phyloP scores from a whole-genome alignment of 2,888 invertebrate species.

The Pristionchus fissidentatus region DNA sequence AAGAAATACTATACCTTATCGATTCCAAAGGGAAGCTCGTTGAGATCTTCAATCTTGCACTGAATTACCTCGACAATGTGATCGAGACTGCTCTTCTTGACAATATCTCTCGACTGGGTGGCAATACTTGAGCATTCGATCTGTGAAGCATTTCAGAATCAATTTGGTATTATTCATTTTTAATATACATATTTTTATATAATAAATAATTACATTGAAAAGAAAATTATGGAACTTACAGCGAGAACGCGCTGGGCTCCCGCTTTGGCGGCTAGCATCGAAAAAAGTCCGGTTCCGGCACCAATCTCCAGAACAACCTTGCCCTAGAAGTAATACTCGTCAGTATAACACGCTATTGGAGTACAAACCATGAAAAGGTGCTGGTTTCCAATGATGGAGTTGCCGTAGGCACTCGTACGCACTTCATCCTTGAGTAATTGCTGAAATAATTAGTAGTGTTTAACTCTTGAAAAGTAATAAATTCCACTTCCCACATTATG shows the following conservation, averaged over 20 bases:
- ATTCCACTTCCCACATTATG: not conserved
- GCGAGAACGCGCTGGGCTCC: constrained; percentile 95
- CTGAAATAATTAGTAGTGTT: constrained; percentile 72
- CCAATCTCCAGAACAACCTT: constrained; percentile 96
- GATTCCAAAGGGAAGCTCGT: constrained; percentile 87
- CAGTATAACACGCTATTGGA: not conserved
- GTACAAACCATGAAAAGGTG: constrained; percentile 81
- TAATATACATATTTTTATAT: not conserved
- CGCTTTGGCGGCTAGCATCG: constrained; percentile 99
- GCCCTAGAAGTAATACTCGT: constrained; percentile 82
- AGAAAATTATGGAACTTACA: no score
- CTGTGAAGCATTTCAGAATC: constrained; percentile 65
- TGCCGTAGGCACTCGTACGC: constrained; percentile 95
- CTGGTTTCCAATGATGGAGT: constrained; percentile 99
- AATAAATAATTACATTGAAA: not conserved
- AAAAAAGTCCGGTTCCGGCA: constrained; percentile 97
- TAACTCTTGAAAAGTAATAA: not conserved
- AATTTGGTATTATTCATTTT: no score
- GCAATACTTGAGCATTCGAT: constrained; percentile 99
- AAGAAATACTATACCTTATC: no score
- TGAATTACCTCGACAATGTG: constrained; percentile 76
- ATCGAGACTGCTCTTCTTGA: constrained; percentile 81
- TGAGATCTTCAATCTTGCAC: constrained; percentile 90
- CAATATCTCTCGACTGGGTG: constrained; percentile 94
- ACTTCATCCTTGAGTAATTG: constrained; percentile 99